Conservation (phyloP, 2,797 vertebrate genomes). For the Micrastur ruficollis region DNA sequence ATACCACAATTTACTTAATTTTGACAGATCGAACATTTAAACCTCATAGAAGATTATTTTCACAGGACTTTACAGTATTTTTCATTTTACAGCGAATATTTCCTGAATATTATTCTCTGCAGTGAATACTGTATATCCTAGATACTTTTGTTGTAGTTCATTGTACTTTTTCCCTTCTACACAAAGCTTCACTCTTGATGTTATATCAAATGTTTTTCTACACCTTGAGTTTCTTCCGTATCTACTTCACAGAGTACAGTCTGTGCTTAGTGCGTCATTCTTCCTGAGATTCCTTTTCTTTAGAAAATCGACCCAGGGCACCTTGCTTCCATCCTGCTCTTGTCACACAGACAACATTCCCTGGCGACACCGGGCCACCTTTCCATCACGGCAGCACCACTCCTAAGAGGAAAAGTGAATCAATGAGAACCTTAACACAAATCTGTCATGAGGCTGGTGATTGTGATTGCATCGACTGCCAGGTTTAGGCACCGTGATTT, state of each 20-base stretch:
- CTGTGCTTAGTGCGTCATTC: background rate
- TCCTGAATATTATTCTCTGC: background rate
- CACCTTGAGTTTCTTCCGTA: background rate
- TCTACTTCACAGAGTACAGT: background rate
- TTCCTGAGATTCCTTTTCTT: background rate
- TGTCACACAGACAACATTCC: background rate
- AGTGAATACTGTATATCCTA: background rate
- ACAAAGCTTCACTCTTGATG: rapidly evolving
- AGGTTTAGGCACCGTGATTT: background rate
- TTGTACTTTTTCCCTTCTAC: background rate
- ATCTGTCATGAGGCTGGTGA: background rate
- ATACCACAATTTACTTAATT: background rate
- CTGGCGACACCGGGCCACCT: background rate
- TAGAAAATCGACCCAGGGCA: background rate
- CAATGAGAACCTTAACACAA: rapidly evolving
- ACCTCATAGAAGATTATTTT: background rate
- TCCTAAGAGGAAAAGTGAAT: background rate
- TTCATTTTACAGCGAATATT: background rate
- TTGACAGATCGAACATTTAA: background rate
- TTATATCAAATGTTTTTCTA: background rate
- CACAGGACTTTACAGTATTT: background rate
- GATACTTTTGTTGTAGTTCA: rapidly evolving
- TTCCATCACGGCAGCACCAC: background rate
- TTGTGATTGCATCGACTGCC: background rate
- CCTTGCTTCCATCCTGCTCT: background rate